Percentiles rank a stretch among this genome's conserved stretches.
phyloP scores from a whole-genome alignment of 30 jellyfish, hydroid and myxozoan genomes.

The Pelagia noctiluca region DNA sequence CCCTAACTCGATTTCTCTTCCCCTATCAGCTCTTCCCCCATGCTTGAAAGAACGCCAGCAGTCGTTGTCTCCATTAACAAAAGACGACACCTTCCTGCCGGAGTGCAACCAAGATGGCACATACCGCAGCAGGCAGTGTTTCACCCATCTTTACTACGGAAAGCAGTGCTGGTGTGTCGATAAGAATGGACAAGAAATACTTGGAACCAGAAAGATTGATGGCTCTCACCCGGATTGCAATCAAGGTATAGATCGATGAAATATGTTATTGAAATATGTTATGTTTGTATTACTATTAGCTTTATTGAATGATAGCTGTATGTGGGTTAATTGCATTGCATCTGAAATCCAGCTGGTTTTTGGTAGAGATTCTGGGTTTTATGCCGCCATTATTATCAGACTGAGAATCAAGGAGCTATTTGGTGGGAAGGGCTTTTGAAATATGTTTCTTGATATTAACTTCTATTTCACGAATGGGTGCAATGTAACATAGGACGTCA shows the following conservation, averaged over 20 bases:
- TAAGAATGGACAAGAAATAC: conserved; percentile 92
- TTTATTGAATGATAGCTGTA: too few species aligned
- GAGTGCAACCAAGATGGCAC: conserved; percentile 97
- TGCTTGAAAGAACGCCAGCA: conserved; percentile 91
- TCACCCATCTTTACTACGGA: conserved; percentile 93
- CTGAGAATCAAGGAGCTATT: background rate
- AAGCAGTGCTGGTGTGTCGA: conserved; percentile 99
- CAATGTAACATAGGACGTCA: too few species aligned
- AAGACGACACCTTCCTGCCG: conserved; percentile 91
- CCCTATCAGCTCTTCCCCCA: conserved; percentile 65
- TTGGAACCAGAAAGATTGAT: conserved; percentile 96
- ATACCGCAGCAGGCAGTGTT: conserved; percentile 92
- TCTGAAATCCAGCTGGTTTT: too few species aligned
- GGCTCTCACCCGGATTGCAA: conserved; percentile 99
- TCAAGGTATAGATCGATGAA: conserved; percentile 80
- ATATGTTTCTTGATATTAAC: too few species aligned
- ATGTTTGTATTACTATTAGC: too few species aligned
- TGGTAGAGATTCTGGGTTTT: too few species aligned
- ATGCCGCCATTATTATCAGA: too few species aligned
- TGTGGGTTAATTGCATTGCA: too few species aligned
- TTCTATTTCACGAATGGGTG: too few species aligned
- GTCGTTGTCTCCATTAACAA: conserved; percentile 76
- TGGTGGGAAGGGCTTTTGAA: too few species aligned
- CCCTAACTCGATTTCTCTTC: background rate
- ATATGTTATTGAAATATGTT: too few species aligned